phyloP scores from a whole-genome alignment of 2,113 vertebrate genomes.

The Corythaixoides concolor region DNA sequence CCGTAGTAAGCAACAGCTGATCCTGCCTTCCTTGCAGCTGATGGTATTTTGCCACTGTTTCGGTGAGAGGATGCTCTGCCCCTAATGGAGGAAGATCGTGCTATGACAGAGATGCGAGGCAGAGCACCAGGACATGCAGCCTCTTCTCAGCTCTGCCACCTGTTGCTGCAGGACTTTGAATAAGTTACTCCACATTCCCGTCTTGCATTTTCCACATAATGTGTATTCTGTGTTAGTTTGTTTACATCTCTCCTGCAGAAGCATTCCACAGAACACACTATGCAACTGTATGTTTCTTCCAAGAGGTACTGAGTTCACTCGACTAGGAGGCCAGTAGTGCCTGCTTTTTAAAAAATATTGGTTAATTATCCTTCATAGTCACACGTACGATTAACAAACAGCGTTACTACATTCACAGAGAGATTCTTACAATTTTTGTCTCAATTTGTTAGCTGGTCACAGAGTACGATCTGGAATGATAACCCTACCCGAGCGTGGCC shows the following conservation, averaged over 20 bases:
- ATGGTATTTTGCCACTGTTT: background rate
- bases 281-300: rapidly evolving
- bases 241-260: background rate
- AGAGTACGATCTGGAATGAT: background rate
- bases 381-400: background rate
- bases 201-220: background rate
- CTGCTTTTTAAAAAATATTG: rapidly evolving
- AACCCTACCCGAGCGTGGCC: background rate
- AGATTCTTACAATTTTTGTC: background rate
- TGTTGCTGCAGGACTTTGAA: background rate
- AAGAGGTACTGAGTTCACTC: background rate
- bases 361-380: background rate
- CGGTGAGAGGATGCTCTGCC: background rate
- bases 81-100: background rate
- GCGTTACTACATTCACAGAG: background rate
- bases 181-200: background rate
- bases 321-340: background rate
- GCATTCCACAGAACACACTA: background rate
- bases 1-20: background rate
- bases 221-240: background rate
- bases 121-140: background rate
- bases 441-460: background rate
- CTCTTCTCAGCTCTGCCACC: background rate
- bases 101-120: background rate
- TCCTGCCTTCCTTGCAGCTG: background rate